These are phyloP conservation scores for Prosopocoilus inquinatus DNA, from an alignment of 2,888 invertebrate species.

Conservation along the genomic window DNA sequence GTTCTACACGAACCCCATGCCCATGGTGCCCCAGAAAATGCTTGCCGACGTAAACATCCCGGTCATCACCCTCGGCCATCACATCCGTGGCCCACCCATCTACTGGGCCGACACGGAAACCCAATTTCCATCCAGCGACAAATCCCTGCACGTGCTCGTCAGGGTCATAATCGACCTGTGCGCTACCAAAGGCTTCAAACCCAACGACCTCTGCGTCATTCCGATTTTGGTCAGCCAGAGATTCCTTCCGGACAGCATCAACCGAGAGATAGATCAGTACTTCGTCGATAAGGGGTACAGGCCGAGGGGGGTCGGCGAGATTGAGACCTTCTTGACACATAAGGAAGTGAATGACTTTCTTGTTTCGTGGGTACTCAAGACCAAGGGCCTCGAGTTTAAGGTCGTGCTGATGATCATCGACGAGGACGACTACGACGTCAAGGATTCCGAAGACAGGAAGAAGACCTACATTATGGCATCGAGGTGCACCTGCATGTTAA, in stretches of 20 bases:
- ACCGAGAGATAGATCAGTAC: constrained; percentile 37
- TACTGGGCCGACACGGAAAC: constrained; percentile 38
- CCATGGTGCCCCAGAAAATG: constrained; percentile 30
- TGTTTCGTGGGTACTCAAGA: constrained; percentile 43
- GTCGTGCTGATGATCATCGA: constrained; percentile 45
- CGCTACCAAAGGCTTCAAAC: constrained; percentile 44
- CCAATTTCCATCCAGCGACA: constrained; percentile 7
- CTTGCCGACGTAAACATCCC: constrained; percentile 33
- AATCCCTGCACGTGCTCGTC: constrained; percentile 31
- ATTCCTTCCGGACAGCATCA: constrained; percentile 37
- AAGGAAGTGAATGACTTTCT: constrained; percentile 40
- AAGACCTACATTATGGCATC: constrained; percentile 46
- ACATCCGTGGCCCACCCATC: constrained; percentile 41
- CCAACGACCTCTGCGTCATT: constrained; percentile 43
- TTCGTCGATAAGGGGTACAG: constrained; percentile 44
- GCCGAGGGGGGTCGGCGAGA: constrained; percentile 40
- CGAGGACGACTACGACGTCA: constrained; percentile 43
- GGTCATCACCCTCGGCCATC: constrained; percentile 37
- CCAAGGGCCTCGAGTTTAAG: constrained; percentile 47
- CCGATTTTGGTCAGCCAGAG: constrained; percentile 41
- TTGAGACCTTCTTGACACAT: constrained; percentile 40
- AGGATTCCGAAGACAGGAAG: constrained; percentile 42
- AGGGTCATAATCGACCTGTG: constrained; percentile 43
- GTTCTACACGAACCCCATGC: constrained; percentile 41
- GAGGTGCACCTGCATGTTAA: constrained; percentile 43